phyloP scores from a whole-genome alignment of 2,888 invertebrate genomes.

The Cylindroiulus punctatus region DNA sequence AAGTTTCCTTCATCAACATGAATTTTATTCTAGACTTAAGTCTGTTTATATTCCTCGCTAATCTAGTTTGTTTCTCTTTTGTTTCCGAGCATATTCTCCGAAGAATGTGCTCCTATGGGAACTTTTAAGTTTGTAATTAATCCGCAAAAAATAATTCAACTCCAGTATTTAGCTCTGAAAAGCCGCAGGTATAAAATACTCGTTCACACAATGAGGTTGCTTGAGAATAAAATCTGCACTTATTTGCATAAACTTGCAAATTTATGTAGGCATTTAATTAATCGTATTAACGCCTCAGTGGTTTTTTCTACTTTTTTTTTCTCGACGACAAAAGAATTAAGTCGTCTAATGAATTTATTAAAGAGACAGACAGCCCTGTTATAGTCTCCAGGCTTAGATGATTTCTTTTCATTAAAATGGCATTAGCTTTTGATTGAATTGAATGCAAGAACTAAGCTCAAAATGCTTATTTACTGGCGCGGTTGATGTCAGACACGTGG shows the following conservation, averaged over 20 bases:
- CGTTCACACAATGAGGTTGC: neutral
- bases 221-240: neutral
- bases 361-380: neutral
- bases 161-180: slow-evolving; percentile 1
- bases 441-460: slow-evolving; percentile 33
- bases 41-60: neutral
- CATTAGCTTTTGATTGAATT: slow-evolving; percentile 38
- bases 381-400: slow-evolving; percentile 30
- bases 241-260: slow-evolving; percentile 42
- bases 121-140: slow-evolving; percentile 29
- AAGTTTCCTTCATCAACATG: no score
- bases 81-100: neutral
- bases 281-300: slow-evolving; percentile 26
- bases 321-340: slow-evolving; percentile 34
- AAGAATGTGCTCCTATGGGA: neutral
- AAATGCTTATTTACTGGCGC: slow-evolving; percentile 37
- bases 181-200: neutral
- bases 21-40: no score
- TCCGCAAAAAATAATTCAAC: neutral
- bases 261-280: slow-evolving; percentile 42
- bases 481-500: slow-evolving; percentile 13
- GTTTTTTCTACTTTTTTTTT: neutral
- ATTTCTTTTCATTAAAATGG: slow-evolving; percentile 42
- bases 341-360: slow-evolving; percentile 38
- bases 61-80: neutral